Base-by-base conservation (phyloP, 2,888 invertebrate species). In the Cryptus viduatorius region DNA sequence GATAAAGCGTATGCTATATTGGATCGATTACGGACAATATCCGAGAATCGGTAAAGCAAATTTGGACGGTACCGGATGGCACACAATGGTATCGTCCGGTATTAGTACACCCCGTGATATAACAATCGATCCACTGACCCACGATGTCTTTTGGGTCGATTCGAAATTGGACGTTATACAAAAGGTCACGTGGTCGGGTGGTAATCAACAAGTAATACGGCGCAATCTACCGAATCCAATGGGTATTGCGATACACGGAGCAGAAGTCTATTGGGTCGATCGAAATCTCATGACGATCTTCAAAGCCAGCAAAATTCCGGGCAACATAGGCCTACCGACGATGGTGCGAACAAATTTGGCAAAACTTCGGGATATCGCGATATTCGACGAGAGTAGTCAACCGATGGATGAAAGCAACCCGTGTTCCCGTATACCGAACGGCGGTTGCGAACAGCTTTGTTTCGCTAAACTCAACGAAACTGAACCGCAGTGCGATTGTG, bases 71-170 rank as follows among this genome's bases (percentile, higher is more conserved):
- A 96, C 96, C 65, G 96, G 97, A 90, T 98, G 98, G 97, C 95
- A 95, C 37, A 97, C 98, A 0, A 95, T 99, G 10, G 97, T 99
- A 0, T 97, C 97, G 0, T 97, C 97, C 0, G 98, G 98, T n/a
- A 98, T 99, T 82, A 97, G 97, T 14, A 97, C 97, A 89, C 99
- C 99, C 0, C 95, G 97, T 83, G 98, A 98, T 93, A 94, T 99
- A 44, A 98, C 98, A 0, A 96, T 99, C 31, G 99, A 99, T 92
- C 97, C 98, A 95, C 94, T 96, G 61, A 98, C 98, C 0, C 98
- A 99, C 91, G 98, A 99, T 92, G 97, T 99, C 0, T 99, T 98
- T 93, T 99, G 99, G 99, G 98, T 98, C 0, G 99, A 99, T 93
- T 97, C 98, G 0, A 97, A 97, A 92, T 94, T 98, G 42, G 99